Percentiles rank a stretch among this genome's conserved stretches.
These are phyloP conservation scores for Saccostrea echinata DNA, from an alignment of 1,140 invertebrate genomes.

Conservation along the genomic window DNA sequence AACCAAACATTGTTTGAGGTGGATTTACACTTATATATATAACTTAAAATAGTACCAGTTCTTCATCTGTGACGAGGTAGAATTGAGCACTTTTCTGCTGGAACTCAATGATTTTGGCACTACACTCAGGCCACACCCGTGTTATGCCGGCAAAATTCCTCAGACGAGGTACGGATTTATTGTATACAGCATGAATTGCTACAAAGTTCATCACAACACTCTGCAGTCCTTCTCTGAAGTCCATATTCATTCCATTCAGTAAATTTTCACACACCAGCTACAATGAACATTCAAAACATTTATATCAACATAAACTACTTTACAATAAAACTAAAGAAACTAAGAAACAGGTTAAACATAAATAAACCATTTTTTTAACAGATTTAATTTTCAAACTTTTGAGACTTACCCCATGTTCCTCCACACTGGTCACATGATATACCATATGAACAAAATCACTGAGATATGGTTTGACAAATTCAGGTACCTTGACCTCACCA, in stretches of 20 bases:
- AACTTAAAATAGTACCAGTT: constrained; percentile 61
- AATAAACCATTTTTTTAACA: too few relatives aligned
- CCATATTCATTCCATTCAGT: not conserved
- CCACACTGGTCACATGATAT: constrained; percentile 44
- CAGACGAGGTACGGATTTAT: constrained; percentile 30
- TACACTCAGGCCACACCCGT: constrained; percentile 56
- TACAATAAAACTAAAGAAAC: too few relatives aligned
- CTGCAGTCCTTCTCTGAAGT: constrained; percentile 13
- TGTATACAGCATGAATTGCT: constrained; percentile 52
- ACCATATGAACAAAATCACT: constrained; percentile 65
- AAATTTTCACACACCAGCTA: constrained; percentile 51
- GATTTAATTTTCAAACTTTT: not conserved
- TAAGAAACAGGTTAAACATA: too few relatives aligned
- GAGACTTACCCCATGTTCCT: constrained; percentile 55
- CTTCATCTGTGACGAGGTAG: constrained; percentile 52
- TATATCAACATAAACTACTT: too few relatives aligned
- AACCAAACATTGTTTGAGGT: too few relatives aligned
- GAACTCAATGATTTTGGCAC: constrained; percentile 41
- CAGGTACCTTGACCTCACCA: constrained; percentile 38
- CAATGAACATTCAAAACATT: not conserved
- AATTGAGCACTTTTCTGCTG: constrained; percentile 53
- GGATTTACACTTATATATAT: too few relatives aligned
- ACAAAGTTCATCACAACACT: constrained; percentile 41
- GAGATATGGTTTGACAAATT: constrained; percentile 55
- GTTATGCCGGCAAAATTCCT: constrained; percentile 53